Conservation (phyloP, 37 sponge, comb jelly and placozoan species). For the Oopsacas minuta region DNA sequence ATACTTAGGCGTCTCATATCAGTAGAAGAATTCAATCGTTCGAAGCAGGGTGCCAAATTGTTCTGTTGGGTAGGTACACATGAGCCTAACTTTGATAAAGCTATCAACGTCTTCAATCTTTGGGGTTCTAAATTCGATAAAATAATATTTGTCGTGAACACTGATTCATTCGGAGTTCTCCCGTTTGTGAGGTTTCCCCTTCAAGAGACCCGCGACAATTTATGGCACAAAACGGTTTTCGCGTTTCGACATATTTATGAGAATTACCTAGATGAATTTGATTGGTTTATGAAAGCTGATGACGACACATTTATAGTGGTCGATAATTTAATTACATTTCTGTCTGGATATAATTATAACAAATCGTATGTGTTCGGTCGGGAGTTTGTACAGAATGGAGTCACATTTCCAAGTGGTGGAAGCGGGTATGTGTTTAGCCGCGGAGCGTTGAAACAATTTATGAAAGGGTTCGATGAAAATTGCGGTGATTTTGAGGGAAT, state of each 20-base stretch:
- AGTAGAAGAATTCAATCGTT: no score
- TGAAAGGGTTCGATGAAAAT: not conserved
- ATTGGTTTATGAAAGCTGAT: constrained; percentile 14
- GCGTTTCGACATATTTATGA: not conserved
- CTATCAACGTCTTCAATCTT: no score
- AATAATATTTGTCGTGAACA: no score
- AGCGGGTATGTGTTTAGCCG: not conserved
- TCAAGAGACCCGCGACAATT: not conserved
- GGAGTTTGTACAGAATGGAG: not conserved
- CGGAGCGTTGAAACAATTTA: not conserved
- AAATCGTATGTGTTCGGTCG: not conserved
- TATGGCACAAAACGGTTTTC: not conserved
- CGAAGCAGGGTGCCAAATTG: no score
- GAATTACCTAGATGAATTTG: not conserved
- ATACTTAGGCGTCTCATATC: no score
- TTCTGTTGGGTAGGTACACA: no score
- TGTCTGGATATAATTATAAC: not conserved
- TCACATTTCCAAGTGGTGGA: not conserved
- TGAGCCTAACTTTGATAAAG: no score
- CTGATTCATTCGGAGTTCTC: no score
- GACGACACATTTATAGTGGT: not conserved
- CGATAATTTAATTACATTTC: not conserved
- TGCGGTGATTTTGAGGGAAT: not conserved
- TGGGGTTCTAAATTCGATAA: no score
- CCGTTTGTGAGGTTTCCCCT: no score